Percentiles rank a stretch among this genome's conserved stretches.
These are phyloP conservation scores for Ptilorrhoa leucosticta DNA, from an alignment of 2,113 vertebrate genomes.

Conservation along the genomic window DNA sequence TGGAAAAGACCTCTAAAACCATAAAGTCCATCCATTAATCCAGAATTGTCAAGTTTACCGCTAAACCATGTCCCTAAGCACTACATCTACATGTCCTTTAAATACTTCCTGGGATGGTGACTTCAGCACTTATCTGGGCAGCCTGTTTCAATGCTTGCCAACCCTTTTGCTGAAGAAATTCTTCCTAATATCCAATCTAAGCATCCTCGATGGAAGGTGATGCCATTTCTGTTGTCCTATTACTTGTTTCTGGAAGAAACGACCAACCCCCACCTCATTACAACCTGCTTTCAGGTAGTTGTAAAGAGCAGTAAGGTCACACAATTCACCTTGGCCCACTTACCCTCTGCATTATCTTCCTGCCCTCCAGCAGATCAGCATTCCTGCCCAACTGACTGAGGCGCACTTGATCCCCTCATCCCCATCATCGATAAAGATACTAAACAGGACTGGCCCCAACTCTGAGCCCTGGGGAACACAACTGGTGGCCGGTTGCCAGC, in stretches of 20 bases:
- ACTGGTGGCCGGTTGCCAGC: neutral
- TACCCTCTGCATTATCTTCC: neutral
- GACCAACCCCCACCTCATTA: neutral
- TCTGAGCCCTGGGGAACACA: neutral
- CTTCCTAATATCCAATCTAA: neutral
- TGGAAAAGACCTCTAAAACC: neutral
- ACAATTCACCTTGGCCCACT: neutral
- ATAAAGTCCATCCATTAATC: neutral
- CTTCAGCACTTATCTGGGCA: neutral
- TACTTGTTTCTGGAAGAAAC: neutral
- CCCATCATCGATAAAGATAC: fast-evolving
- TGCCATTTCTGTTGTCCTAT: neutral
- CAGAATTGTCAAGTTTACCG: neutral
- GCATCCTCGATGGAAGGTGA: fast-evolving
- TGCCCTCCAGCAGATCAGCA: neutral
- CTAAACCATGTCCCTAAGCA: neutral
- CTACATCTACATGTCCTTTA: neutral
- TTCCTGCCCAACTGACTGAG: neutral
- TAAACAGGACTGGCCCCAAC: neutral
- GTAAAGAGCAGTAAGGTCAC: neutral
- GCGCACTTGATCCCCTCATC: neutral
- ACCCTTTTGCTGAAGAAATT: neutral
- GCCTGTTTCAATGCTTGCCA: neutral
- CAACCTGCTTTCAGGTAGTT: neutral
- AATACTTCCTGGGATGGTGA: neutral